Conservation (phyloP, 1,140 invertebrate species). For the Drosophila bipectinata region DNA sequence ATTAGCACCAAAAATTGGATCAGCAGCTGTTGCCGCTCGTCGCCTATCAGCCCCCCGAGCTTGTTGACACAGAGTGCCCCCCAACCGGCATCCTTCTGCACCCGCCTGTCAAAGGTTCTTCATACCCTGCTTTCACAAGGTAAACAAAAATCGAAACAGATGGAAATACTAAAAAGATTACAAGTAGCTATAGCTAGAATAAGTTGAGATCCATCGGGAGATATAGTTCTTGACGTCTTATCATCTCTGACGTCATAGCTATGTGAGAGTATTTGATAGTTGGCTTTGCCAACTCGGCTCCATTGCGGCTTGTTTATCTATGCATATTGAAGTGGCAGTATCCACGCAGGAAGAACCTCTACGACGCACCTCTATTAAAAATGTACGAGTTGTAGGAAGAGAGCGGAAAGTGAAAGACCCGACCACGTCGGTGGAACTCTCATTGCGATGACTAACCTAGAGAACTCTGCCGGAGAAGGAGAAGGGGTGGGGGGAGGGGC, state of each 20-base stretch:
- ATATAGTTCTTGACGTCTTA: too few species aligned
- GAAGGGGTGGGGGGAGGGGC: background rate
- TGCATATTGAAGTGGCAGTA: conserved; percentile 22
- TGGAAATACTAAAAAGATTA: too few species aligned
- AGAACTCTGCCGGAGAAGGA: conserved; percentile 5
- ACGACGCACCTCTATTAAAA: conserved; percentile 28
- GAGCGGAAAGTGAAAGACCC: conserved; percentile 6
- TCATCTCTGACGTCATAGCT: background rate
- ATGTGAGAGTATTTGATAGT: conserved; percentile 14
- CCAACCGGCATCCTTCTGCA: conserved; percentile 6
- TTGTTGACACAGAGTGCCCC: conserved; percentile 13
- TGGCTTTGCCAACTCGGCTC: background rate
- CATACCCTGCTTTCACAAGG: background rate
- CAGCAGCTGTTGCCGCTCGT: conserved; percentile 39
- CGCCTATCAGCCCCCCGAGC: background rate
- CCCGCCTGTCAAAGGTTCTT: background rate
- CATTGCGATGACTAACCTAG: conserved; percentile 37
- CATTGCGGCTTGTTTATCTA: conserved; percentile 11
- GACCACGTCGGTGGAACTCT: conserved; percentile 17
- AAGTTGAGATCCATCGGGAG: too few species aligned
- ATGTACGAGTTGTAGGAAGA: conserved; percentile 24
- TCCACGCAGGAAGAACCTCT: conserved; percentile 1
- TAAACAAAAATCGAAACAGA: background rate
- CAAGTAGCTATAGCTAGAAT: too few species aligned
- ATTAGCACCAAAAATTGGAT: conserved; percentile 49